Conservation (phyloP, 2,888 invertebrate species). For the Parasteatoda lunata region DNA sequence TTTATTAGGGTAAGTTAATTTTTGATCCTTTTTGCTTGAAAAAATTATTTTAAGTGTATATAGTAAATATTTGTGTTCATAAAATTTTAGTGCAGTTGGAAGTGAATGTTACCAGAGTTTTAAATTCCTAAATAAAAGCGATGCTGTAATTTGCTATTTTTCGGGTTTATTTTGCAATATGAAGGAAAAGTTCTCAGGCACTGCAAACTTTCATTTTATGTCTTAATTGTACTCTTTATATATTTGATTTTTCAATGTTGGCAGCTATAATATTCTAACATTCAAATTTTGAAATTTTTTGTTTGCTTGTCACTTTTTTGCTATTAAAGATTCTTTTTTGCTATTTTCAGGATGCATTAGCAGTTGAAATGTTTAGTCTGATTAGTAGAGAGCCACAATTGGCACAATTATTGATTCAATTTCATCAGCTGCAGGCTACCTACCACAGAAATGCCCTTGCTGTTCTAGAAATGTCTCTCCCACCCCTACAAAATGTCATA, state of each 20-base stretch:
- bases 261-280: not conserved
- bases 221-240: not conserved
- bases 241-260: not conserved
- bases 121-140: too few species aligned
- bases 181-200: too few species aligned
- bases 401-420: slow-evolving; percentile 86
- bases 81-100: too few species aligned
- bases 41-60: too few species aligned
- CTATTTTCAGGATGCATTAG: slow-evolving; percentile 81
- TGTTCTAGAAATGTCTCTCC: slow-evolving; percentile 85
- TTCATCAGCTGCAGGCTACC: slow-evolving; percentile 88
- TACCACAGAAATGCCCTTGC: slow-evolving; percentile 89
- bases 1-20: too few species aligned
- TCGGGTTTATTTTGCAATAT: too few species aligned
- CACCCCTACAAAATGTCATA: slow-evolving; percentile 81
- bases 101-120: too few species aligned
- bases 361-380: slow-evolving; percentile 93
- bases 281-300: not conserved
- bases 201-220: too few species aligned
- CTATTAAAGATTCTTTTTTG: not conserved
- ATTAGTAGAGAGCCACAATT: slow-evolving; percentile 92
- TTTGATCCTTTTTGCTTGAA: too few species aligned
- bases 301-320: not conserved
- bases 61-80: too few species aligned
- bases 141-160: too few species aligned